Conservation (phyloP, 2,888 invertebrate species). For the Leucania comma region DNA sequence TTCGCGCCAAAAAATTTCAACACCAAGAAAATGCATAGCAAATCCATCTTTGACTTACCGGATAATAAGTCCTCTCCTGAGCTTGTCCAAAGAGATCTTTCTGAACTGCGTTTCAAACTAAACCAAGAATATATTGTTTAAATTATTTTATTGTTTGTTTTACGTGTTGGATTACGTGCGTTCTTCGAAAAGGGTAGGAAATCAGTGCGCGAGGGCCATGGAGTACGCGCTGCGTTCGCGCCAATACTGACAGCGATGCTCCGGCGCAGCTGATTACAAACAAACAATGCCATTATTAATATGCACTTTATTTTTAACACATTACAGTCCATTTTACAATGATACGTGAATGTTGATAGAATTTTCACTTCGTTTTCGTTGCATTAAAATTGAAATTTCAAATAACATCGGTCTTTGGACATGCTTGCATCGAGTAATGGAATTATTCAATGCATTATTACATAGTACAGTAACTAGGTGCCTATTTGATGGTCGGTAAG, state of each 20-base stretch:
- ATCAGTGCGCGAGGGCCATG: constrained; percentile 67
- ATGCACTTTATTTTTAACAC: constrained; percentile 44
- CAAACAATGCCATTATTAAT: constrained; percentile 58
- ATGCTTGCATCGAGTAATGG: constrained; percentile 29
- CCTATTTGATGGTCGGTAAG: constrained; percentile 2
- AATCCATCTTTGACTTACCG: constrained; percentile 39
- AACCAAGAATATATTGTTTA: neutral
- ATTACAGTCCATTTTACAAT: constrained; percentile 36
- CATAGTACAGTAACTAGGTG: constrained; percentile 17
- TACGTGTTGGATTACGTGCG: constrained; percentile 57
- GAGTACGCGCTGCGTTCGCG: constrained; percentile 78
- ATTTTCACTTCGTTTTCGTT: constrained; percentile 65
- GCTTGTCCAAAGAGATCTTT: constrained; percentile 1
- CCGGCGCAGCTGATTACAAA: constrained; percentile 78
- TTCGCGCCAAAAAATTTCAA: constrained; percentile 24
- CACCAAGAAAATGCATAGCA: neutral
- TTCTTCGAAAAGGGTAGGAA: constrained; percentile 67
- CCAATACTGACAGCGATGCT: constrained; percentile 82
- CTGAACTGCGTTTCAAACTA: neutral
- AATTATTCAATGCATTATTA: constrained; percentile 49
- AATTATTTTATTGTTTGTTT: constrained; percentile 21
- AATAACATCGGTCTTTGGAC: constrained; percentile 36
- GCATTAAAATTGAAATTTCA: constrained; percentile 59
- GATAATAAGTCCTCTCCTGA: constrained; percentile 19
- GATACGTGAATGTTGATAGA: constrained; percentile 28